phyloP scores from a whole-genome alignment of 53 echinoderm and acorn worm genomes.

The Patiria pectinifera region DNA sequence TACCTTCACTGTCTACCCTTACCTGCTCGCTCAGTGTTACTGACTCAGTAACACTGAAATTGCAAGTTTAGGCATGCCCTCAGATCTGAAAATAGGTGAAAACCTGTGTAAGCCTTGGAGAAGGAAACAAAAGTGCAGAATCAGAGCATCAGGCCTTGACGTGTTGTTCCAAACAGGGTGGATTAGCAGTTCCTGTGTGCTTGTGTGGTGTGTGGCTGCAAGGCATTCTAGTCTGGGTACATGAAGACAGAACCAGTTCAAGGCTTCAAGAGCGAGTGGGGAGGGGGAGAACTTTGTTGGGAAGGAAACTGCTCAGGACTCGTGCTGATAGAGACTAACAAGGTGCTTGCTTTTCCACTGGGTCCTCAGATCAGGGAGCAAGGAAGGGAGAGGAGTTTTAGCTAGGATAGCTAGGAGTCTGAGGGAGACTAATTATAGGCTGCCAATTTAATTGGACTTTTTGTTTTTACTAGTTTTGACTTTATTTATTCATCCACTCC shows the following conservation, averaged over 20 bases:
- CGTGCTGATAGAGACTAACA: slow-evolving; percentile 54
- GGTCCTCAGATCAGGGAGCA: not conserved
- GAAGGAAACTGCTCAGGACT: slow-evolving; percentile 28
- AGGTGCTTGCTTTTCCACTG: not conserved
- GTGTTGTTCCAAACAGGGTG: slow-evolving; percentile 24
- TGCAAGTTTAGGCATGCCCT: not conserved
- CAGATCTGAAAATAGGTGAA: not conserved
- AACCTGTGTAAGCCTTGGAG: not conserved
- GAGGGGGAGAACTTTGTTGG: slow-evolving; percentile 18
- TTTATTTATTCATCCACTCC: no score
- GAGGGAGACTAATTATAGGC: not conserved
- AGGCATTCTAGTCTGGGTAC: not conserved
- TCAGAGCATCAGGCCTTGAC: not conserved
- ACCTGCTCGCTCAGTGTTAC: no score
- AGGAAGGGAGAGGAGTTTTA: not conserved
- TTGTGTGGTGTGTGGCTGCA: no score
- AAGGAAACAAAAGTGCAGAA: slow-evolving; percentile 44
- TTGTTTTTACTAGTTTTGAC: no score
- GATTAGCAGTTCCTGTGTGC: slow-evolving; percentile 7
- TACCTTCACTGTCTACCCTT: no score
- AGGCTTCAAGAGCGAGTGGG: not conserved
- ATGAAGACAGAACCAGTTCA: slow-evolving; percentile 48
- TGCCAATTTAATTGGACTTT: not conserved
- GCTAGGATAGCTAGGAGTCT: not conserved
- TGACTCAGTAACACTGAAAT: not conserved